Percentiles rank a stretch among this genome's conserved stretches.
phyloP scores from a whole-genome alignment of 2,113 vertebrate species.

The Psittacula cyanocephala region DNA sequence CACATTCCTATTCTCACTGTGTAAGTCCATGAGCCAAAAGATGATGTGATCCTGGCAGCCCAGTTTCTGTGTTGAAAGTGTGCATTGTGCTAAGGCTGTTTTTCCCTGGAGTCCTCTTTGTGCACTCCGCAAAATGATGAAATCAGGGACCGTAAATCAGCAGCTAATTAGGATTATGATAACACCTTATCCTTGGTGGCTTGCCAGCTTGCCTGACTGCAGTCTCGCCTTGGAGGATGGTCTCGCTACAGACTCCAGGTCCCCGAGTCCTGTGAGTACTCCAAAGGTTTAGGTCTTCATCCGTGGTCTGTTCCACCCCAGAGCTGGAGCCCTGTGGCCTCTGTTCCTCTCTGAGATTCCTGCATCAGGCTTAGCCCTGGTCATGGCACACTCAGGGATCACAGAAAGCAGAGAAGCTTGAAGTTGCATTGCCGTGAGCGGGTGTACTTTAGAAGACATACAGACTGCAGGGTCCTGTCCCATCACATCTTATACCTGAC shows the following conservation, averaged over 20 bases:
- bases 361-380: neutral
- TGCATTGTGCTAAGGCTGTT: conserved; percentile 4
- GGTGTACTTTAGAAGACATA: neutral
- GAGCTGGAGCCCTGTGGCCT: accelerated
- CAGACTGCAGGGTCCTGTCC: neutral
- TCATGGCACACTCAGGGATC: accelerated
- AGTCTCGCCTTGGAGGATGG: neutral
- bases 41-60: conserved; percentile 51
- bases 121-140: neutral
- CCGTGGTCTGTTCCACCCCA: neutral
- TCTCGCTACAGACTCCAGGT: neutral
- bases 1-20: conserved; percentile 25
- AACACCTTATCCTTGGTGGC: neutral
- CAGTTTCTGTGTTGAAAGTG: conserved; percentile 26
- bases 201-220: neutral
- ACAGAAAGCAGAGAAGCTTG: neutral
- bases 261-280: neutral
- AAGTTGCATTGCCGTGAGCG: neutral
- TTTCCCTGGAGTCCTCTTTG: neutral
- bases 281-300: neutral
- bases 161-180: conserved; percentile 41
- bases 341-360: neutral
- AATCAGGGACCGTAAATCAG: conserved; percentile 20
- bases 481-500: neutral
- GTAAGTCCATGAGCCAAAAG: neutral